A percentile compares a stretch with the other conserved stretches of the same genome.
Conservation (phyloP, 2,888 invertebrate species). For the Prosopocoilus inquinatus region DNA sequence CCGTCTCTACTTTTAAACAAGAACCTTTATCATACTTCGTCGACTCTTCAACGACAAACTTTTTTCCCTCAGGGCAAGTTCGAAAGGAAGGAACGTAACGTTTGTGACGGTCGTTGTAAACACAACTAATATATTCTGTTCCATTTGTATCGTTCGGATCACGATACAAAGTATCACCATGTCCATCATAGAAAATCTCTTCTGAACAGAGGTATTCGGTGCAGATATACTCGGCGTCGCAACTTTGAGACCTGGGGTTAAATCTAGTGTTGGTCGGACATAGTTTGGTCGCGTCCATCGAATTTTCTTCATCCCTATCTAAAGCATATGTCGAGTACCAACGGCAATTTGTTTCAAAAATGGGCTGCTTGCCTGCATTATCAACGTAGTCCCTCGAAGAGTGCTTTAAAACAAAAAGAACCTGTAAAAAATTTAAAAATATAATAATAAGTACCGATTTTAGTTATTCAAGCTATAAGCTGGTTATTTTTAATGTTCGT, state of each 20-base stretch:
- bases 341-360: slow-evolving; percentile 8
- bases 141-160: slow-evolving; percentile 10
- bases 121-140: slow-evolving; percentile 32
- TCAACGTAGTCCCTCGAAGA: neutral
- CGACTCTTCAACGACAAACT: no score
- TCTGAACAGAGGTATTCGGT: slow-evolving; percentile 5
- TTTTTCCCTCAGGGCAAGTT: neutral
- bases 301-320: neutral
- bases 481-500: no score
- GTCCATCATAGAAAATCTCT: neutral
- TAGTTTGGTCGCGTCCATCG: neutral
- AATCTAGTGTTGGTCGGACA: slow-evolving; percentile 4
- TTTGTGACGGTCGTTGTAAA: slow-evolving; percentile 30
- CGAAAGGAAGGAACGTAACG: neutral
- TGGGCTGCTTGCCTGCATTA: slow-evolving; percentile 1
- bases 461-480: no score
- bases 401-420: no score
- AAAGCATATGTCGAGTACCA: slow-evolving; percentile 6
- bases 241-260: slow-evolving; percentile 8
- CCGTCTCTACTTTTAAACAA: no score
- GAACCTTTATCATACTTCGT: no score
- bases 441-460: no score
- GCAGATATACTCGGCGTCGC: slow-evolving; percentile 8
- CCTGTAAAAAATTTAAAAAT: no score
- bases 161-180: neutral